Conservation (phyloP, 2,888 invertebrate species). For the Parnassius orleans region DNA sequence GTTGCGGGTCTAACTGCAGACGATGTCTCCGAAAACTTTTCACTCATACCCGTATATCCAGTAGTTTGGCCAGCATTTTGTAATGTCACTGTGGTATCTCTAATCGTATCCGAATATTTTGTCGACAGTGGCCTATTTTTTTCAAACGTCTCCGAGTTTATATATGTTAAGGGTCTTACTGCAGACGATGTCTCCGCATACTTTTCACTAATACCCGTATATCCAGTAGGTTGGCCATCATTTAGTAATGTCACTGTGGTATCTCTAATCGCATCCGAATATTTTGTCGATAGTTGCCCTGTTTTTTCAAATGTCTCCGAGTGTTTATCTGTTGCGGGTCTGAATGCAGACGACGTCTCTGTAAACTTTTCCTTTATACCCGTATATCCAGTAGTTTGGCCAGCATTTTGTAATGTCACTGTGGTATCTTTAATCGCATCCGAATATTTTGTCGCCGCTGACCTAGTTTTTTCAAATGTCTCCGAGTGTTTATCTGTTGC, state of each 20-base stretch:
- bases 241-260: slow-evolving; percentile 12
- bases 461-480: slow-evolving; percentile 6
- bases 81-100: slow-evolving; percentile 8
- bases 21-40: slow-evolving; percentile 11
- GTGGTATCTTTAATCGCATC: slow-evolving; percentile 16
- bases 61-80: slow-evolving; percentile 8
- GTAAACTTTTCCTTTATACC: slow-evolving; percentile 11
- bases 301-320: slow-evolving; percentile 14
- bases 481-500: slow-evolving; percentile 3
- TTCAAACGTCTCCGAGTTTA: slow-evolving; percentile 12
- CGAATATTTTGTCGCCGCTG: slow-evolving; percentile 11
- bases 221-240: slow-evolving; percentile 7
- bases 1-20: slow-evolving; percentile 15
- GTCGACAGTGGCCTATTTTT: slow-evolving; percentile 20
- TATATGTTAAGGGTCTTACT: slow-evolving; percentile 11
- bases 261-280: neutral
- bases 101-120: slow-evolving; percentile 13
- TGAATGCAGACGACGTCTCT: slow-evolving; percentile 1
- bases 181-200: slow-evolving; percentile 12
- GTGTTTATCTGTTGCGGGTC: slow-evolving; percentile 15
- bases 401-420: slow-evolving; percentile 4
- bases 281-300: slow-evolving; percentile 7
- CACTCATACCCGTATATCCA: slow-evolving; percentile 10
- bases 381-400: slow-evolving; percentile 7
- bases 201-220: slow-evolving; percentile 12